phyloP scores from a whole-genome alignment of 2,113 vertebrate species.

The Typhlomys cinereus region DNA sequence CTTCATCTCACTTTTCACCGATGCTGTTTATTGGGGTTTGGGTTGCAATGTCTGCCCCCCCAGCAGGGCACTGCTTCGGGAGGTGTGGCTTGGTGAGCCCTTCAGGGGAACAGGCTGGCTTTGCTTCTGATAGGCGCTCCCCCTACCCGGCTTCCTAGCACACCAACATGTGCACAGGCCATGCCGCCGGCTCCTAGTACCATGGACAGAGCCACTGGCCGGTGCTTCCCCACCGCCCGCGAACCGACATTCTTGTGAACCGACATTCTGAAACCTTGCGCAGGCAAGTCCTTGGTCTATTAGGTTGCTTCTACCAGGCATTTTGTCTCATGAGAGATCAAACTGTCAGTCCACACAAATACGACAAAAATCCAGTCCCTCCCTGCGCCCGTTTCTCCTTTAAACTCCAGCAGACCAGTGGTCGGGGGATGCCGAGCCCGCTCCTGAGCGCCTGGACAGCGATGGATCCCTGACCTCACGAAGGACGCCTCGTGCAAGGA shows the following conservation, averaged over 20 bases:
- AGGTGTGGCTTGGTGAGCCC: not conserved
- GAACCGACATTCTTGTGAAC: no score
- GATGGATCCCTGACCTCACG: no score
- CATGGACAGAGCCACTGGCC: not conserved
- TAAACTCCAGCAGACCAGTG: not conserved
- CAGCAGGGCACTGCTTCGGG: not conserved
- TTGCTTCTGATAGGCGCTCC: not conserved
- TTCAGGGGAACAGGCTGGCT: not conserved
- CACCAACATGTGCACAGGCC: not conserved
- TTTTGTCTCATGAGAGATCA: not conserved
- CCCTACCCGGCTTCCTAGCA: not conserved
- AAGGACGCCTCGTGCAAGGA: no score
- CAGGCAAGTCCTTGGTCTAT: no score
- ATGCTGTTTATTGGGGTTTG: not conserved
- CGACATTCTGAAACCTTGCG: no score
- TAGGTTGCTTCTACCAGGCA: no score
- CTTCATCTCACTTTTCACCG: not conserved
- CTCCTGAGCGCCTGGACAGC: no score
- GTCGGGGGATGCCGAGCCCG: not conserved
- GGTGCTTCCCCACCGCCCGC: not conserved
- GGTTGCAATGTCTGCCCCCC: not conserved
- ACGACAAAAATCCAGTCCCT: not conserved
- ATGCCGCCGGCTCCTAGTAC: not conserved
- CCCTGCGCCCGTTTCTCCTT: rapidly evolving
- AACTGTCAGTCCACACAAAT: not conserved